phyloP scores from a whole-genome alignment of 2,797 vertebrate species.

The Ctenosaura bakeri region DNA sequence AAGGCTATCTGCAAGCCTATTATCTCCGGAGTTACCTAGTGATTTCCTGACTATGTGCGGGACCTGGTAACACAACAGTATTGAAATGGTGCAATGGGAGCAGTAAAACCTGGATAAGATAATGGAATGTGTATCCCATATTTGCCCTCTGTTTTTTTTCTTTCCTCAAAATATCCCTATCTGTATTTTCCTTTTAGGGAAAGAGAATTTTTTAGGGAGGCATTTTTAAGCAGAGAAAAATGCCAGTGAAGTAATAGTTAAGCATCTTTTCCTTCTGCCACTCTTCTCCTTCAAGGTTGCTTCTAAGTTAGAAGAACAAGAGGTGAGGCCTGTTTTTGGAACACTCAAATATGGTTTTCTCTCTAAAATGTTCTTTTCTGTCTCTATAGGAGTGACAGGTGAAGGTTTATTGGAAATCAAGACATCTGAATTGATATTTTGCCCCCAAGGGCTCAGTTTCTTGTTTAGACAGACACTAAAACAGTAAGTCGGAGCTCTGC shows the following conservation, averaged over 20 bases:
- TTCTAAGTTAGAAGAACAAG: not conserved
- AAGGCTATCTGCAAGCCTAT: too few relatives aligned
- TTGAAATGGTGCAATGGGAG: too few relatives aligned
- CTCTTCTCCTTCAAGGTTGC: not conserved
- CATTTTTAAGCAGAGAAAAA: not conserved
- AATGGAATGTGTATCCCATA: not conserved
- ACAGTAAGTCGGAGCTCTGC: not conserved
- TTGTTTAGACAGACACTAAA: not conserved
- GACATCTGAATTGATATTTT: conserved; percentile 14
- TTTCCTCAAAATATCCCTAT: not conserved
- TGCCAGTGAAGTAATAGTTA: not conserved
- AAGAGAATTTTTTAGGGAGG: not conserved
- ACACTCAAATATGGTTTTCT: not conserved
- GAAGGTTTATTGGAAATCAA: conserved; percentile 13
- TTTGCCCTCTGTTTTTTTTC: not conserved
- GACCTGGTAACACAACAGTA: too few relatives aligned
- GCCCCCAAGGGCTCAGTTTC: not conserved
- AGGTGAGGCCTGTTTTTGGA: not conserved
- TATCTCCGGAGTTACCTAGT: too few relatives aligned
- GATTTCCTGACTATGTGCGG: too few relatives aligned
- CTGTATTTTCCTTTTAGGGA: not conserved
- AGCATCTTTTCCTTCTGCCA: not conserved
- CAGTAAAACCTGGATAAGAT: not conserved
- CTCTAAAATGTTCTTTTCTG: not conserved
- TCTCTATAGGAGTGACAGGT: not conserved